These are phyloP conservation scores for Catharus fuscescens DNA, from an alignment of 2,113 vertebrate genomes.

Conservation along the genomic window DNA sequence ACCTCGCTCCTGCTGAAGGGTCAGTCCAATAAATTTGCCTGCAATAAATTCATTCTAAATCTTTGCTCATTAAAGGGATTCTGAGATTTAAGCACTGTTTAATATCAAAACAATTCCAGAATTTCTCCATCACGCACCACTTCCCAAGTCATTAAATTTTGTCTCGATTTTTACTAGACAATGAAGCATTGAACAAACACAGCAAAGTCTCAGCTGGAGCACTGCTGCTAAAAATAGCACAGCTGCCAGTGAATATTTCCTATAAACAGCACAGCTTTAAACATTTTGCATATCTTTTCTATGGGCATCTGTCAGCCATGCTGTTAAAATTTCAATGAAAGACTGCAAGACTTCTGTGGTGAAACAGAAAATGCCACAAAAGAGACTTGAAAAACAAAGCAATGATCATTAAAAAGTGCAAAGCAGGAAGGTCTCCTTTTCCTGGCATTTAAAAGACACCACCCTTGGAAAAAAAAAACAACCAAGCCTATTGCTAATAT, in stretches of 20 bases:
- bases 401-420: conserved; percentile 32
- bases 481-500: neutral
- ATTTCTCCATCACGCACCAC: conserved; percentile 22
- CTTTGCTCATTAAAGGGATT: conserved; percentile 13
- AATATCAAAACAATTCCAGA: conserved; percentile 53
- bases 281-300: neutral
- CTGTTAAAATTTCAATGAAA: neutral
- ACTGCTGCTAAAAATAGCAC: conserved; percentile 65
- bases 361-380: neutral
- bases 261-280: conserved; percentile 15
- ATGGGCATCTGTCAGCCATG: conserved; percentile 11
- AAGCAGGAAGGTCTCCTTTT: conserved; percentile 76
- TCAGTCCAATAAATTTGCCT: neutral
- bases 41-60: neutral
- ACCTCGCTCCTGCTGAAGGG: neutral
- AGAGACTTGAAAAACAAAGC: conserved; percentile 36
- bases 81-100: conserved; percentile 17
- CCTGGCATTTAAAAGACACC: conserved; percentile 73
- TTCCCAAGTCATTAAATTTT: conserved; percentile 58
- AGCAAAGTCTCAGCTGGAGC: conserved; percentile 51
- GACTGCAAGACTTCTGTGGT: neutral
- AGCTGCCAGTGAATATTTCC: neutral
- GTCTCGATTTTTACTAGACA: conserved; percentile 63
- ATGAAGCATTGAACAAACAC: conserved; percentile 74
- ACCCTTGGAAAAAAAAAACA: conserved; percentile 37